Conservation (phyloP, 2,113 vertebrate genomes). For the Hystrix cristata region DNA sequence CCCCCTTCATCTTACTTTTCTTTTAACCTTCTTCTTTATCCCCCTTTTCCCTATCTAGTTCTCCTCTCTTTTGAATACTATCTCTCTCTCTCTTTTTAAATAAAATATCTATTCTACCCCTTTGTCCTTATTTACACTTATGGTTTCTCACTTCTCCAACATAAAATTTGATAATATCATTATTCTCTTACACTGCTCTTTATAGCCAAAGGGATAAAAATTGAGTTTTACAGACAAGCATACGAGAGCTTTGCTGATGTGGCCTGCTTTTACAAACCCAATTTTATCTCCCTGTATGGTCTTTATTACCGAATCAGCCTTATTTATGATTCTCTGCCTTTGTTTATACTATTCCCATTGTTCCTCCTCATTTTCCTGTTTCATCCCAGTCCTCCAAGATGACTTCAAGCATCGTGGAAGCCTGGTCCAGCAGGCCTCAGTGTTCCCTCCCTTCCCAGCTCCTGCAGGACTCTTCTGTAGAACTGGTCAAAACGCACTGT, state of each 20-base stretch:
- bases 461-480: neutral
- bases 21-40: too few relatives aligned
- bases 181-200: neutral
- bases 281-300: neutral
- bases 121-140: too few relatives aligned
- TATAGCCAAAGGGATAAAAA: neutral
- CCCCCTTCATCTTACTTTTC: too few relatives aligned
- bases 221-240: neutral
- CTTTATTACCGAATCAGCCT: neutral
- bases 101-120: too few relatives aligned
- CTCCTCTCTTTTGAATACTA: too few relatives aligned
- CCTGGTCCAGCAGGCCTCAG: neutral
- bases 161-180: neutral
- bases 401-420: neutral
- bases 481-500: neutral
- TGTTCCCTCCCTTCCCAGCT: neutral
- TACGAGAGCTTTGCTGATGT: neutral
- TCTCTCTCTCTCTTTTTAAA: too few relatives aligned
- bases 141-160: neutral
- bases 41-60: too few relatives aligned
- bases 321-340: neutral
- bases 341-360: neutral
- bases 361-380: neutral
- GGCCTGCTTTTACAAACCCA: neutral
- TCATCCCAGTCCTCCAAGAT: neutral